Evolutionary conservation across 2,888 invertebrate species (phyloP).

Genomic region (Nasonovia ribisnigri): DNA sequence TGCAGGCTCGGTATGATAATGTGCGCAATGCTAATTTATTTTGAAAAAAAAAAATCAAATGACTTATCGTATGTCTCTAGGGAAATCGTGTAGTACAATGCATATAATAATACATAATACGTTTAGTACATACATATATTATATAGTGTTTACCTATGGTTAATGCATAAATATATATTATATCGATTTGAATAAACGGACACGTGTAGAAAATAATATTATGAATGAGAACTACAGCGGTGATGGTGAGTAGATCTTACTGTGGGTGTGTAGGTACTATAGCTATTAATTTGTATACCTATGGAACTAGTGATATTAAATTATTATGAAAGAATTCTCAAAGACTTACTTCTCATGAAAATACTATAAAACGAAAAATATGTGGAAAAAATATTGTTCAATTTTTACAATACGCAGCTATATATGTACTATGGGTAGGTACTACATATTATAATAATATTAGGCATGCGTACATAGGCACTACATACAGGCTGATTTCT

Average conservation of each 20-base stretch:
- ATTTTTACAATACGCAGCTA: not conserved
- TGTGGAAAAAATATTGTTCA: not conserved
- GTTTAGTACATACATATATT: not conserved
- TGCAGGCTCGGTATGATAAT: not conserved
- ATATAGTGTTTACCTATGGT: not conserved
- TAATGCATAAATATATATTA: not conserved
- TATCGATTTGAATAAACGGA: conserved; percentile 13
- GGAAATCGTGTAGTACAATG: conserved; percentile 38
- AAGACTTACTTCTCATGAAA: not conserved
- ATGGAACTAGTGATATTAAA: not conserved
- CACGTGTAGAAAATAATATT: not conserved
- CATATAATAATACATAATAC: not conserved
- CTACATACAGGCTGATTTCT: not conserved
- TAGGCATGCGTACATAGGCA: not conserved
- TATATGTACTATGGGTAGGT: not conserved
- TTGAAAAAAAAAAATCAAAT: not conserved
- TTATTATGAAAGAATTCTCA: not conserved
- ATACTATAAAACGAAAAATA: not conserved
- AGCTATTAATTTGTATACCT: not conserved
- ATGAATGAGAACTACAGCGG: not conserved
- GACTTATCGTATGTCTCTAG: not conserved
- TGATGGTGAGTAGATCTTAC: not conserved
- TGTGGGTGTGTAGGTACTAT: not conserved
- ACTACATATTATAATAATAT: not conserved
- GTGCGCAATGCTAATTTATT: conserved; percentile 34